These are phyloP conservation scores for Theonella swinhoei DNA, from an alignment of 37 sponge, comb jelly and placozoan species.

Conservation along the genomic window DNA sequence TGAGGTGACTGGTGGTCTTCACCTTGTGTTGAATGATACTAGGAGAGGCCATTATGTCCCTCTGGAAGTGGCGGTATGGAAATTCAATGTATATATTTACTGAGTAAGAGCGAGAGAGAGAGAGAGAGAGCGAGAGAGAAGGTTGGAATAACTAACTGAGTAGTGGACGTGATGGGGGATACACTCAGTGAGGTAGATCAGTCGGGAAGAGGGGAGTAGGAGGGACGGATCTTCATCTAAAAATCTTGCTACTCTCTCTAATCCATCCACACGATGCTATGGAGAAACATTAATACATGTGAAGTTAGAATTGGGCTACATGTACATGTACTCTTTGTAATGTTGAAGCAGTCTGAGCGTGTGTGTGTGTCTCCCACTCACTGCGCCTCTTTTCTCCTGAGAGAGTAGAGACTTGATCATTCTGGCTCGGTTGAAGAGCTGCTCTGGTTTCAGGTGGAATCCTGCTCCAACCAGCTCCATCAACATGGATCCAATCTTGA, in stretches of 20 bases:
- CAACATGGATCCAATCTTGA: conserved; percentile 14
- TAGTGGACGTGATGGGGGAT: conserved; percentile 49
- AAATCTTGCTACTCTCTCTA: conserved; percentile 21
- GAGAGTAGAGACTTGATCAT: conserved; percentile 14
- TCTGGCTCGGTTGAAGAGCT: conserved; percentile 17
- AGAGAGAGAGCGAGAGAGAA: background rate
- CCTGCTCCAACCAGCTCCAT: conserved; percentile 37
- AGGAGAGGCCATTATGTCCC: conserved; percentile 36
- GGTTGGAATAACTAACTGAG: conserved; percentile 43
- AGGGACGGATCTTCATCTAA: background rate
- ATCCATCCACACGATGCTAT: conserved; percentile 20
- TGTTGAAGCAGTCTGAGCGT: no score
- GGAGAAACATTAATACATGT: no score
- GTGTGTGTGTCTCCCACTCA: conserved; percentile 13
- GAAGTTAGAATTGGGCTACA: no score
- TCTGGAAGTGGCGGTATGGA: background rate
- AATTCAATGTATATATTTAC: background rate
- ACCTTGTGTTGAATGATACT: conserved; percentile 59
- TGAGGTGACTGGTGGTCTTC: conserved; percentile 29
- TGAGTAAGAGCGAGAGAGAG: background rate
- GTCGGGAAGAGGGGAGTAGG: conserved; percentile 28
- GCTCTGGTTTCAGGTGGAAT: conserved; percentile 3
- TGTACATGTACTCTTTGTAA: no score
- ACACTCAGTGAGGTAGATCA: conserved; percentile 36
- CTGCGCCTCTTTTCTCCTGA: conserved; percentile 47